Percentiles rank a stretch among this genome's conserved stretches.
These are phyloP conservation scores for Minunthozetes semirufus DNA, from an alignment of 2,888 invertebrate species.

Conservation along the genomic window DNA sequence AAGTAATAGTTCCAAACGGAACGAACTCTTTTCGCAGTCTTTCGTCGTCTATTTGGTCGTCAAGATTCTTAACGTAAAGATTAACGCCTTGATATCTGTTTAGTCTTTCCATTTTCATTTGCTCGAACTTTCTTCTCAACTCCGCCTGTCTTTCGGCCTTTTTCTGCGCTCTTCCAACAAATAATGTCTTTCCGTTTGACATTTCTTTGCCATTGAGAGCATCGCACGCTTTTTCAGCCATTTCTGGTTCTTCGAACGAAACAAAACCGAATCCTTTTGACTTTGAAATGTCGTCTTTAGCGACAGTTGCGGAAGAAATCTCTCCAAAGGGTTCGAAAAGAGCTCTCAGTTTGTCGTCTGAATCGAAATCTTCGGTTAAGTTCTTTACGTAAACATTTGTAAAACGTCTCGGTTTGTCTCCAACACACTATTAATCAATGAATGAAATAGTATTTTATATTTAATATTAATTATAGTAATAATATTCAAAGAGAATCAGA, in stretches of 20 bases:
- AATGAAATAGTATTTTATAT: slow-evolving; percentile 23
- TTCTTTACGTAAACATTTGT: slow-evolving; percentile 99
- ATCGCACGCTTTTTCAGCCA: slow-evolving; percentile 83
- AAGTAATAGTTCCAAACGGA: slow-evolving; percentile 95
- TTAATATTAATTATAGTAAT: no score
- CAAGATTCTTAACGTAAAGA: slow-evolving; percentile 96
- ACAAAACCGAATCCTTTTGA: slow-evolving; percentile 99
- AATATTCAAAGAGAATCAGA: no score
- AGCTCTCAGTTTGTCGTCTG: slow-evolving; percentile 78
- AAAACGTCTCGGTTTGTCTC: no score
- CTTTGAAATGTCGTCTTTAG: slow-evolving; percentile 78
- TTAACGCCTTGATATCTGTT: slow-evolving; percentile 84
- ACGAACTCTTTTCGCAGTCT: slow-evolving; percentile 89
- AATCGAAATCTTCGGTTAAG: slow-evolving; percentile 86
- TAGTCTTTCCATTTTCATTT: slow-evolving; percentile 82
- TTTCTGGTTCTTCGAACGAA: slow-evolving; percentile 92
- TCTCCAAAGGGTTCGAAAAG: slow-evolving; percentile 89
- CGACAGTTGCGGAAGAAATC: slow-evolving; percentile 80
- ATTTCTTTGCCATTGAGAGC: slow-evolving; percentile 77
- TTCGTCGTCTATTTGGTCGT: slow-evolving; percentile 96
- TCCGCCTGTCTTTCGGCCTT: slow-evolving; percentile 98
- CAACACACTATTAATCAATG: no score
- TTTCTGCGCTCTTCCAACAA: slow-evolving; percentile 97
- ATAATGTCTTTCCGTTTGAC: slow-evolving; percentile 68
- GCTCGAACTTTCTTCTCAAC: slow-evolving; percentile 90